Conservation (phyloP, 2,888 invertebrate genomes). For the Sipunculus nudus region DNA sequence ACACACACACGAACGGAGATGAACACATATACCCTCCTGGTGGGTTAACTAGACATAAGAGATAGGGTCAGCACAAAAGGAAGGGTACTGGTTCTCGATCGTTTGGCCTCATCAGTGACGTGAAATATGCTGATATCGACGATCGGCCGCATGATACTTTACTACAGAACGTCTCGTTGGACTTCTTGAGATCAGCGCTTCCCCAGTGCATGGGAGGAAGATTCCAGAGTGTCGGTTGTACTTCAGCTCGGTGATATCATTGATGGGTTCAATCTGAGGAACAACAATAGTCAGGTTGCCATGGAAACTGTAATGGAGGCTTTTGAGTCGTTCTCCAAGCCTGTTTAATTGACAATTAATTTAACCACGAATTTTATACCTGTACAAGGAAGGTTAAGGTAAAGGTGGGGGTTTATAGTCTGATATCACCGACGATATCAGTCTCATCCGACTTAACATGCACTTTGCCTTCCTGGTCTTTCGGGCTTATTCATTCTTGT, state of each 20-base stretch:
- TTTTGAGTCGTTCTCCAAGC: slow-evolving; percentile 41
- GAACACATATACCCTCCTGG: too few relatives aligned
- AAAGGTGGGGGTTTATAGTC: too few relatives aligned
- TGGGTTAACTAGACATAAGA: too few relatives aligned
- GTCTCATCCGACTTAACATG: too few relatives aligned
- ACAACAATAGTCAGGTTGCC: slow-evolving; percentile 45
- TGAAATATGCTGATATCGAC: slow-evolving; percentile 66
- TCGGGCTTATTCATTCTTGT: too few relatives aligned
- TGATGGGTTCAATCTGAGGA: slow-evolving; percentile 58
- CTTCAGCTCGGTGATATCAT: slow-evolving; percentile 66
- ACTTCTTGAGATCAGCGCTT: slow-evolving; percentile 56
- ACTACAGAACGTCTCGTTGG: slow-evolving; percentile 61
- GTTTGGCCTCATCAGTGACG: slow-evolving; percentile 65
- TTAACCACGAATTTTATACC: slow-evolving; percentile 67
- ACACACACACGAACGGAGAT: too few relatives aligned
- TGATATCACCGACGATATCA: too few relatives aligned
- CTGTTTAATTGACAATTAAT: slow-evolving; percentile 61
- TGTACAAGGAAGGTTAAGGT: too few relatives aligned
- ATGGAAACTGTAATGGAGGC: slow-evolving; percentile 49
- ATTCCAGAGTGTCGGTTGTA: slow-evolving; percentile 48
- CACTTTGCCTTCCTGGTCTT: too few relatives aligned
- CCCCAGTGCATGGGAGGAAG: slow-evolving; percentile 51
- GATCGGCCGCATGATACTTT: slow-evolving; percentile 60
- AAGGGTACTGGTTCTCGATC: too few relatives aligned
- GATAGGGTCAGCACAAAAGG: too few relatives aligned